phyloP scores from a whole-genome alignment of 2,113 vertebrate species.

The Rousettus leschenaultii region DNA sequence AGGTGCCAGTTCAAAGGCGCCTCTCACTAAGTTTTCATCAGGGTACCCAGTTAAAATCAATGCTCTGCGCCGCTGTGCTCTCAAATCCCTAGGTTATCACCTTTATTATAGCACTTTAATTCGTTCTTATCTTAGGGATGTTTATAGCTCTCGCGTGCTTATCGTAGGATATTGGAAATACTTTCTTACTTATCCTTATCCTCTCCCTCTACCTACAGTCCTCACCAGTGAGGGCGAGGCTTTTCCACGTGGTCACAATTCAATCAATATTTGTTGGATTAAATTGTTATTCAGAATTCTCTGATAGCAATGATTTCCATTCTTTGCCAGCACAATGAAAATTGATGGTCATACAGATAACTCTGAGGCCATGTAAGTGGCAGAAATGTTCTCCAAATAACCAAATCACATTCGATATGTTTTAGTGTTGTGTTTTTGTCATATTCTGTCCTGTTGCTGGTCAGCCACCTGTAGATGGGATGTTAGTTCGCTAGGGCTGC shows the following conservation, averaged over 20 bases:
- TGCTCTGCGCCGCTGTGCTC: background rate
- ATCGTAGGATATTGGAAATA: background rate
- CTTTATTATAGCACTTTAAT: background rate
- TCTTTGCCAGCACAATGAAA: constrained; percentile 17
- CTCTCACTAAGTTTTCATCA: background rate
- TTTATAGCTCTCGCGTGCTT: background rate
- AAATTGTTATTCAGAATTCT: background rate
- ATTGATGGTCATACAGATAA: background rate
- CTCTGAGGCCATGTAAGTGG: background rate
- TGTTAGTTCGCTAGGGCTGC: background rate
- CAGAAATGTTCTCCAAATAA: background rate
- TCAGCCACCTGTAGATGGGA: background rate
- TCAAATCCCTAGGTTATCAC: background rate
- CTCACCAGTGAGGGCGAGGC: background rate
- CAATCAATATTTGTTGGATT: background rate
- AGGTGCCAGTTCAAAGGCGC: background rate
- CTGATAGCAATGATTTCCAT: background rate
- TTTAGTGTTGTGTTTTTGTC: background rate
- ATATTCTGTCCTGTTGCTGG: background rate
- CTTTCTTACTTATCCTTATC: constrained; percentile 22
- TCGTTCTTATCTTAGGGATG: background rate
- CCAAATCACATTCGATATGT: background rate
- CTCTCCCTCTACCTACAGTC: background rate
- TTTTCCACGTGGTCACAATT: background rate
- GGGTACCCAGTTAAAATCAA: background rate